These are phyloP conservation scores for Pseudanteris insignis DNA, from an alignment of 2,888 invertebrate genomes.

Conservation along the genomic window DNA sequence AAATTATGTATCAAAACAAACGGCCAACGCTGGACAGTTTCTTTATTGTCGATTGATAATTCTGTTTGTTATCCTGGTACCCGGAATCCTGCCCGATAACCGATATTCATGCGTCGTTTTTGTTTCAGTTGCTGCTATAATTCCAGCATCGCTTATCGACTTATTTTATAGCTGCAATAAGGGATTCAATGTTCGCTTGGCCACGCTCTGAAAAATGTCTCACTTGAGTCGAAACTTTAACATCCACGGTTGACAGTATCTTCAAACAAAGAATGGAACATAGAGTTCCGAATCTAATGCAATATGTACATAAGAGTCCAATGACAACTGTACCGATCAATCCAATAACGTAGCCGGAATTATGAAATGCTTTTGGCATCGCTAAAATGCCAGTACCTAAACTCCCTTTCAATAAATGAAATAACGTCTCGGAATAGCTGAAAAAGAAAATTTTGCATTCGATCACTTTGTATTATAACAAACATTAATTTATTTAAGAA, in stretches of 20 bases:
- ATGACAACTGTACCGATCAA: conserved; percentile 82
- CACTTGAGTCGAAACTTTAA: background rate
- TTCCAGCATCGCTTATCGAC: conserved; percentile 27
- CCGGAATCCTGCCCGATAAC: conserved; percentile 36
- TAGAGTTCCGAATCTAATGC: conserved; percentile 95
- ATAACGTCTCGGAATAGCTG: conserved; percentile 82
- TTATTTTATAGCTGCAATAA: conserved; percentile 25
- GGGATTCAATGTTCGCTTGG: conserved; percentile 25
- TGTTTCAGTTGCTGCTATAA: conserved; percentile 51
- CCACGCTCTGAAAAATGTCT: conserved; percentile 1
- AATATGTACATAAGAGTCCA: conserved; percentile 90
- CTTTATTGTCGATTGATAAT: conserved; percentile 23
- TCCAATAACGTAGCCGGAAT: conserved; percentile 85
- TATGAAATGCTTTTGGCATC: conserved; percentile 86
- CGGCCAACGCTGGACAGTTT: conserved; percentile 17
- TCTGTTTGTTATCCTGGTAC: conserved; percentile 23
- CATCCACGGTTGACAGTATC: no score
- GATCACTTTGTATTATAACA: no score
- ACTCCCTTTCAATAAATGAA: conserved; percentile 89
- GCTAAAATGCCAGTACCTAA: conserved; percentile 92
- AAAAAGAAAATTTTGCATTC: conserved; percentile 33
- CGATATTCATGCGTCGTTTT: conserved; percentile 43
- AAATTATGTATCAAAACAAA: conserved; percentile 11
- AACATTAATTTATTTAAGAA: no score
- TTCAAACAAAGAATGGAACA: no score